phyloP scores from a whole-genome alignment of 1,140 invertebrate species.

The Plutomurus gul region DNA sequence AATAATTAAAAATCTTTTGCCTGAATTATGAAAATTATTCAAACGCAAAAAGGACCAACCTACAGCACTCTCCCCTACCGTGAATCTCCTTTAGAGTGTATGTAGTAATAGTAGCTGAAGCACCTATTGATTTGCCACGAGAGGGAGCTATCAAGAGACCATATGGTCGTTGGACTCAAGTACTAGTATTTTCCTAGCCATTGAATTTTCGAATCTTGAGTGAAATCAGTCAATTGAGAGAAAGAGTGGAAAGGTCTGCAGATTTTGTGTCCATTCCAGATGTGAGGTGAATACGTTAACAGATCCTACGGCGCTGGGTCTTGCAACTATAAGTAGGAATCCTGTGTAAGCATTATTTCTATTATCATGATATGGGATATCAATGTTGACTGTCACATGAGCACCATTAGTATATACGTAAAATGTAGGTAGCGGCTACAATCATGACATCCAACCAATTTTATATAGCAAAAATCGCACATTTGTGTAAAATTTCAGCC shows the following conservation, averaged over 20 bases:
- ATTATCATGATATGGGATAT: too few species aligned
- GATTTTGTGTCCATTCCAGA: slow-evolving; percentile 50
- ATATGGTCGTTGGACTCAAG: neutral
- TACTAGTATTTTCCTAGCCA: slow-evolving; percentile 10
- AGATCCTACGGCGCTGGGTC: neutral
- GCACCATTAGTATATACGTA: too few species aligned
- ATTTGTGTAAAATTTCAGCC: too few species aligned
- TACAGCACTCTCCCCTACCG: too few species aligned
- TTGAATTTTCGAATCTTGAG: neutral
- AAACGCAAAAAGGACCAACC: too few species aligned
- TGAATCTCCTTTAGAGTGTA: neutral
- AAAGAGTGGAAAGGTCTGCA: slow-evolving; percentile 46
- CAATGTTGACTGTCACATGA: too few species aligned
- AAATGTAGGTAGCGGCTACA: too few species aligned
- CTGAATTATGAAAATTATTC: too few species aligned
- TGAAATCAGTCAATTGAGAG: slow-evolving; percentile 51
- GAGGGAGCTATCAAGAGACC: neutral
- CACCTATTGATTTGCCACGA: neutral
- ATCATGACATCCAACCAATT: too few species aligned
- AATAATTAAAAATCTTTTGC: too few species aligned
- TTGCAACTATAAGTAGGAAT: neutral
- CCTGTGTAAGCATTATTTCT: too few species aligned
- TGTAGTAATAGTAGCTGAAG: neutral
- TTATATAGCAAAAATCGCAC: too few species aligned
- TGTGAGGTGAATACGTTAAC: slow-evolving; percentile 50